Conservation (phyloP, 2,888 invertebrate genomes). For the Acronicta alni region DNA sequence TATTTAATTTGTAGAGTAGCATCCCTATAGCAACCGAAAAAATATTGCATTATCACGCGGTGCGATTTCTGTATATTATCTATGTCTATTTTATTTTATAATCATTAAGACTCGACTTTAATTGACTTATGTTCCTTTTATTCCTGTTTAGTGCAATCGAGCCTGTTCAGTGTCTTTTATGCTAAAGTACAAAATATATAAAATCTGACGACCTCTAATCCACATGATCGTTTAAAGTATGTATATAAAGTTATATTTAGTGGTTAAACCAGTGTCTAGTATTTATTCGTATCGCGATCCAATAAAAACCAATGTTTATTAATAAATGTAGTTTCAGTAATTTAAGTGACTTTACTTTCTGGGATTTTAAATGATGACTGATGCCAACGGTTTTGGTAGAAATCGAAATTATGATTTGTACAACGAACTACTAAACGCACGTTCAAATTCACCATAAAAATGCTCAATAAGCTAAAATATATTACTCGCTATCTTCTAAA, state of each 20-base stretch:
- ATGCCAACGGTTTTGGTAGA: slow-evolving; percentile 5
- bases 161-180: slow-evolving; percentile 15
- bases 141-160: slow-evolving; percentile 11
- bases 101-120: neutral
- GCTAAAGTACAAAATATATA: slow-evolving; percentile 20
- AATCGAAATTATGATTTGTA: slow-evolving; percentile 34
- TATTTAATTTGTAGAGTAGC: too few species aligned
- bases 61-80: too few species aligned
- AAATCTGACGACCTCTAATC: slow-evolving; percentile 16
- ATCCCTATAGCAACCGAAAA: too few species aligned
- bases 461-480: slow-evolving; percentile 40
- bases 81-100: neutral
- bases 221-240: slow-evolving; percentile 14
- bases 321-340: slow-evolving; percentile 8
- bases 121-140: slow-evolving; percentile 10
- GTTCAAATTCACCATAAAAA: slow-evolving; percentile 27
- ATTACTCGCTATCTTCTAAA: slow-evolving; percentile 18
- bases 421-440: slow-evolving; percentile 40
- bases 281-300: slow-evolving; percentile 8
- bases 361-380: neutral
- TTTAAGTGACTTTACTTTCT: neutral
- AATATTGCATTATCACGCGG: too few species aligned
- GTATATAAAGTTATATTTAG: slow-evolving; percentile 5
- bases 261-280: slow-evolving; percentile 7
- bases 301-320: neutral